Base-by-base conservation (phyloP, 2,113 vertebrate species). In the Spea multiplicata region DNA sequence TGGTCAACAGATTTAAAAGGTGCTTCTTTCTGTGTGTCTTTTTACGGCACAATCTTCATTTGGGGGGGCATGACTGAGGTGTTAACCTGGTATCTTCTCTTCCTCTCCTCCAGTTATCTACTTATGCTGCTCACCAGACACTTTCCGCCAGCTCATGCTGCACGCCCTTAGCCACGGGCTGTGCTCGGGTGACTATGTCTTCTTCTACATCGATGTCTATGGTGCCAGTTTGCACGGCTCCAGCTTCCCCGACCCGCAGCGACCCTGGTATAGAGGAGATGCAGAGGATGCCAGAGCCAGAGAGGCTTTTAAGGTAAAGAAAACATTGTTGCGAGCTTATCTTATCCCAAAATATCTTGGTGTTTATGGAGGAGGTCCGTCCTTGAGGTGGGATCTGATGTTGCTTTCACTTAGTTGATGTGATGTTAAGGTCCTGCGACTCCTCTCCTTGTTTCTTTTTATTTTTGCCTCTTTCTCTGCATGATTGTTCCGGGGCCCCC, bases 201-300 rank as follows among this genome's bases (percentile, higher is more conserved):
- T 99, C 84, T 93, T 98, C 86, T 96, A 95, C 88, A 91, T 99
- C 47, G 97, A 99, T 75, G 84, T 95, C 13, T 96, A 95, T 1
- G 96, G 94, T 0, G 88, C 84, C 44, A 96, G 94, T 61, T 89
- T 98, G 55, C 86, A 85, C 52, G 84, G 87, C 1, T 13, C n/a
- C 0, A 48, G 0, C 0, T 84, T 88, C 73, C 88, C 89, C 0
- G 78, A 84, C 0, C 81, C 82, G 0, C 74, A 73, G 0, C 84
- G 74, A 73, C 96, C 96, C 0, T 99, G 97, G 97, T 81, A 75
- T 2, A 89, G 93, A 0, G 93, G 92, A 0, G 96, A 98, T 44
- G 4, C 53, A 0, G 88, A 93, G 1, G 96, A 97, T 0, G 70
- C 17, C 49, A 16, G 84, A 0, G 96, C 96, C 78, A 88, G 73